Evolutionary conservation across 2,797 vertebrate genomes (phyloP), one percentile per base, ranked within the genome.

Genomic region (Trematomus bernacchii): DNA sequence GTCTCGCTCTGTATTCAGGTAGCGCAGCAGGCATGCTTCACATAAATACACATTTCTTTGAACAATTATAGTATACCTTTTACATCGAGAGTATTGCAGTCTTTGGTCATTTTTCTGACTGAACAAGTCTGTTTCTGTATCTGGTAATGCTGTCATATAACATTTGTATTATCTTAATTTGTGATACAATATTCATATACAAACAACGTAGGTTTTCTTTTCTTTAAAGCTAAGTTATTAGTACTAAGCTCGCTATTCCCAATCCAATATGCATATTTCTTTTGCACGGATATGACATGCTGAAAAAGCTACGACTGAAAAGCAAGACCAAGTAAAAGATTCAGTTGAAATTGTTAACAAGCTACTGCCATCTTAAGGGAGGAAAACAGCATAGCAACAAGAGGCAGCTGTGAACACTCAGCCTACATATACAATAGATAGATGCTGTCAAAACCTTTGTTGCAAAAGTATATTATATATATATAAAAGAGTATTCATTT

Each of bases 321-420:
- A 50, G 14, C 14, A 15, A 74, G 21, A 33, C 6, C 2, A 7
- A 21, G 23, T 16, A n/a, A n/a, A 70, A 55, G 6, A 2, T 30
- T 11, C 16, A 23, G 21, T 8, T 42, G n/a, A 51, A 0, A 57
- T 77, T 15, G 27, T 66, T 15, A 73, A 48, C 44, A 53, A 82
- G 46, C 82, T 90, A 90, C 91, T 94, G 93, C 91, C 93, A 93
- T 84, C 93, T 90, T 66, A 47, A 27, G 87, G 83, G 50, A 40
- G 15, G 71, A 61, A 1, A 23, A 44, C 3, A 44, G n/a, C 30
- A 90, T 18, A 89, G 66, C 92, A 87, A n/a, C 53, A 58, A 9
- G 7, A 82, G 9, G 33, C 14, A 9, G 14, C 15, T 42, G 19
- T 18, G 0, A 57, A 40, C 40, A 3, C 43, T 51, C 1, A 8